Base-by-base conservation (phyloP, 2,888 invertebrate genomes). In the Osmoderma eremita region DNA sequence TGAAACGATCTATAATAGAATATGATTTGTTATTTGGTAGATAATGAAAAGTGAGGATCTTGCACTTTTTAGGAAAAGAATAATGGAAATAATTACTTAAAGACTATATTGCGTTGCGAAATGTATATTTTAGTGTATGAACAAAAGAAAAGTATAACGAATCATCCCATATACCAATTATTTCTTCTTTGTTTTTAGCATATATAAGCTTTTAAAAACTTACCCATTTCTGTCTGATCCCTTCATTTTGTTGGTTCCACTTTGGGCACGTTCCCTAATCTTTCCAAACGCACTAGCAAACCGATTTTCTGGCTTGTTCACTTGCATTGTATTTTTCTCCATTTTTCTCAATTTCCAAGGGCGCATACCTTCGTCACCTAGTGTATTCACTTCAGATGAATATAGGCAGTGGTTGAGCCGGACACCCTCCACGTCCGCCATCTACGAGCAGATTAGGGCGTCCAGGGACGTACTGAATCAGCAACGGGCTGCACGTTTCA, bases 351-450 rank as follows among this genome's bases (percentile, higher is more conserved):
- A 30, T 61, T 61, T 62, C 62, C 41, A 77, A 81, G 79, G 80
- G 74, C 75, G 78, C 74, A 76, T 76, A 78, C 79, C 79, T 71
- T 80, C 80, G 76, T 80, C 81, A 78, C 75, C 80, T 77, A 81
- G 79, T 80, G 79, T 94, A 80, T 95, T 95, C 84, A 94, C 94
- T 72, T 92, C 94, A 78, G 95, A 94, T 83, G 95, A 95, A 83
- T 95, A 97, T 81, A 89, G 95, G 73, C 94, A 95, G 74, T 97
- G 97, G 97, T 83, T 97, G 78, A 91, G 94, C 70, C 88, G 94
- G 61, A 93, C 93, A 8, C 94, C 94, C 0, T 95, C 95, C 69
- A 95, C 95, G 67, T 94, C 94, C 71, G 96, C 96, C 45, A 91
- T 96, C 75, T 96, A 95, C 81, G 96, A 96, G 80, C 90, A 94